Evolutionary conservation across 1,140 invertebrate species (phyloP), one percentile per base, ranked within the genome.

Genomic region (Muscidifurax raptorellus): DNA sequence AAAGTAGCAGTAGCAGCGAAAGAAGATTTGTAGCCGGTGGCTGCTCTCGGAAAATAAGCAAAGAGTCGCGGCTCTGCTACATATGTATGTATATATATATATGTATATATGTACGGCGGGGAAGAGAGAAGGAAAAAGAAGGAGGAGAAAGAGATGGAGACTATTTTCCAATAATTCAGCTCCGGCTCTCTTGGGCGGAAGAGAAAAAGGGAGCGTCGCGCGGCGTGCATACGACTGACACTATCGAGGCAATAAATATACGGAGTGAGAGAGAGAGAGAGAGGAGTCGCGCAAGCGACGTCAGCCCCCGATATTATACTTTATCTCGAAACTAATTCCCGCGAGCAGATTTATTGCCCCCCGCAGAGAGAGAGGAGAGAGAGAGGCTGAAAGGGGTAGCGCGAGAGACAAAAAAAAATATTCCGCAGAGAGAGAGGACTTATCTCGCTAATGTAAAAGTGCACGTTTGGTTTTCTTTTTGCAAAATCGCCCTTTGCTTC

Each of bases 321-420:
- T 91, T 91, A 91, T 91, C 91, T 91, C 89, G 86, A 91, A 91
- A 90, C 91, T 91, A 91, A 91, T 91, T 91, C 91, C 90, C 90
- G 90, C 87, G 89, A 82, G 87, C 90, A 91, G 91, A 91, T 91
- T 91, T 91, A 91, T 91, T 88, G 89, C 90, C 27, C 80, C 22
- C 59, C 59, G 10, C 87, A 90, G 89, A 90, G 47, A 44, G 36
- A 47, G 79, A 6, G 67, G 28, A n/a, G 22, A 3, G 89, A n/a
- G 22, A 72, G 36, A 74, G 71, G 66, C 25, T 47, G 74, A 84
- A 80, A 80, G 69, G 47, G 67, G 89, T 88, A 85, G 52, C 22
- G 6, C 22, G 6, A n/a, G 52, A 59, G 52, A 59, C 52, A n/a
- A 59, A 89, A 91, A 91, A 91, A 90, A 91, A 75, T 64, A 64